phyloP scores from a whole-genome alignment of 2,113 vertebrate genomes.

The Lophius piscatorius region DNA sequence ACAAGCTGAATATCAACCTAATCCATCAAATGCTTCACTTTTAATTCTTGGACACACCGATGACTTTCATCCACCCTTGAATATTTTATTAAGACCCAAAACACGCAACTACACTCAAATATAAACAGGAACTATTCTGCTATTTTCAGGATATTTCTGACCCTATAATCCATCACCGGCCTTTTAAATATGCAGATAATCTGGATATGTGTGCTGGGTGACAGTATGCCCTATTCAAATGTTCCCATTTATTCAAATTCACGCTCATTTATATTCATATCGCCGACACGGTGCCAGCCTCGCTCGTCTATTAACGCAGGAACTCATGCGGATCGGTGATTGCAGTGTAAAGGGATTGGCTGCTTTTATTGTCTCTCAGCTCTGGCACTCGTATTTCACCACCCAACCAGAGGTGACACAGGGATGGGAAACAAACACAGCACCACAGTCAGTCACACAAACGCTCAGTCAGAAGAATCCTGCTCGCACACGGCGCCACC shows the following conservation, averaged over 20 bases:
- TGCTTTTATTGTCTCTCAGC: slow-evolving; percentile 52
- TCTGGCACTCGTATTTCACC: not conserved
- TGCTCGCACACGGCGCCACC: too few species aligned
- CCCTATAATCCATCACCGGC: slow-evolving; percentile 49
- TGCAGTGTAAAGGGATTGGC: slow-evolving; percentile 48
- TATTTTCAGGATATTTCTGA: slow-evolving; percentile 15
- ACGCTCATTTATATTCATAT: slow-evolving; percentile 64
- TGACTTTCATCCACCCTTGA: slow-evolving; percentile 38
- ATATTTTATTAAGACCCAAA: slow-evolving; percentile 27
- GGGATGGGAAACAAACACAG: too few species aligned
- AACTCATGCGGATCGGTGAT: slow-evolving; percentile 62
- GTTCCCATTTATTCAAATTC: slow-evolving; percentile 62
- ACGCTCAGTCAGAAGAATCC: too few species aligned
- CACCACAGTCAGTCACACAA: too few species aligned
- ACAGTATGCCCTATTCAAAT: slow-evolving; percentile 51
- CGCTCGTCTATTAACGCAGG: slow-evolving; percentile 40
- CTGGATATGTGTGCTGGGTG: slow-evolving; percentile 26
- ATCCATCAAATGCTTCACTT: slow-evolving; percentile 22
- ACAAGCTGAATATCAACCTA: slow-evolving; percentile 12
- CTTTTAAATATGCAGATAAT: slow-evolving; percentile 48
- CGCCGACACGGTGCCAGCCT: slow-evolving; percentile 34
- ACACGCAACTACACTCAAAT: too few species aligned
- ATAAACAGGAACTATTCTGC: too few species aligned
- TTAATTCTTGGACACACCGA: not conserved
- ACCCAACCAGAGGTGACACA: too few species aligned